Percentiles rank a stretch among this genome's conserved stretches.
These are phyloP conservation scores for Amphiduros pacificus DNA, from an alignment of 2,888 invertebrate species.

Conservation along the genomic window DNA sequence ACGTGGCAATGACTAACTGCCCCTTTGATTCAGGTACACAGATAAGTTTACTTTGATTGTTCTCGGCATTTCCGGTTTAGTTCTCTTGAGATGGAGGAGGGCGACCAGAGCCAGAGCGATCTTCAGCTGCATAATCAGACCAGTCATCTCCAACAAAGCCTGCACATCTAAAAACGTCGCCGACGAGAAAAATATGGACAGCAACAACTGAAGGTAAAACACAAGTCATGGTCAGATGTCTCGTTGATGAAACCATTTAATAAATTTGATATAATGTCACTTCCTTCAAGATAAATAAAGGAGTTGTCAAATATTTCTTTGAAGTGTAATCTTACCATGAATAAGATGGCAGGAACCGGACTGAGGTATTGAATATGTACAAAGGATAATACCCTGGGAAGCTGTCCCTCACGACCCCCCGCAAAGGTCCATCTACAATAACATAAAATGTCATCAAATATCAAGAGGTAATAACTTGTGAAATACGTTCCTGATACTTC, in stretches of 20 bases:
- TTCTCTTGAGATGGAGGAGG: not conserved
- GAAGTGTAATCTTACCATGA: slow-evolving; percentile 29
- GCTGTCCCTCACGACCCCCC: slow-evolving; percentile 36
- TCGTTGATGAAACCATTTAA: not conserved
- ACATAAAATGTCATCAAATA: no score
- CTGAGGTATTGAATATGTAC: slow-evolving; percentile 29
- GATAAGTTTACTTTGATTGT: slow-evolving; percentile 4
- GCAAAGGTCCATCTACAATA: slow-evolving; percentile 35
- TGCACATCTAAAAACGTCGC: slow-evolving; percentile 13
- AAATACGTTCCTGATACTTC: not conserved
- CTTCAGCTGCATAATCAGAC: slow-evolving; percentile 8
- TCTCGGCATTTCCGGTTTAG: slow-evolving; percentile 5
- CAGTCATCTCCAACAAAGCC: slow-evolving; percentile 4
- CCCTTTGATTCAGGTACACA: no score
- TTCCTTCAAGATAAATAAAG: not conserved
- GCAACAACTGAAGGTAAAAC: not conserved
- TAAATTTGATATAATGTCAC: not conserved
- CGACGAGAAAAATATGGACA: not conserved
- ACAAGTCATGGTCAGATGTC: not conserved
- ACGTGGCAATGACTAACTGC: no score
- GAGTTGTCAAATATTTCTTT: not conserved
- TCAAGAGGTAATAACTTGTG: not conserved
- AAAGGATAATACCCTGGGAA: slow-evolving; percentile 32
- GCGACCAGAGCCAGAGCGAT: slow-evolving; percentile 2
- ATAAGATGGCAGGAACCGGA: slow-evolving; percentile 36